A percentile compares a stretch with the other conserved stretches of the same genome.
Conservation (phyloP, 2,113 vertebrate species). For the Merops nubicus region DNA sequence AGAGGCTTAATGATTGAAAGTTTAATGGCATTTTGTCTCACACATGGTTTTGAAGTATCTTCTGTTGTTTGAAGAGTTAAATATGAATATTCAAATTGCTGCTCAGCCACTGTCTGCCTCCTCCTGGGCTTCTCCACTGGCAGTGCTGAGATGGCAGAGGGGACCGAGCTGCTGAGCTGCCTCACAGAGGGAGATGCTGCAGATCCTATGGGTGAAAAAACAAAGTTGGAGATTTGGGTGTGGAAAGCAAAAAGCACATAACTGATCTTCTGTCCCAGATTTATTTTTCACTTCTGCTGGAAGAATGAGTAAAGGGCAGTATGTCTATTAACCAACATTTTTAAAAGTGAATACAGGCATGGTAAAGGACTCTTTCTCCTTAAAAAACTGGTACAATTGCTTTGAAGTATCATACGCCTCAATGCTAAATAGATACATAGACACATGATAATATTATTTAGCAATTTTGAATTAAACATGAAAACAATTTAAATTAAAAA, state of each 20-base stretch:
- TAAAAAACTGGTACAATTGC: conserved; percentile 19
- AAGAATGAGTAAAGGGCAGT: conserved; percentile 6
- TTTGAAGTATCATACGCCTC: conserved; percentile 14
- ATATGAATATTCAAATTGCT: conserved; percentile 23
- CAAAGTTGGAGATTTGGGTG: background rate
- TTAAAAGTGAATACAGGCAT: background rate
- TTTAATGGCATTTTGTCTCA: conserved; percentile 30
- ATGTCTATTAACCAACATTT: background rate
- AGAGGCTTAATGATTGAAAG: conserved; percentile 5
- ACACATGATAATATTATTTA: background rate
- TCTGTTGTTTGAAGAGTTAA: conserved; percentile 38
- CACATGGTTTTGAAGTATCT: conserved; percentile 3
- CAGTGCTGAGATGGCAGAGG: background rate
- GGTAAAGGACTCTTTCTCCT: background rate
- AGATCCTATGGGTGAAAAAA: background rate
- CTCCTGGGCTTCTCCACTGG: background rate
- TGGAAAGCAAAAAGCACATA: conserved; percentile 14
- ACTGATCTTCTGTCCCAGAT: background rate
- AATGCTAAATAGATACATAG: background rate
- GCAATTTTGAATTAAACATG: conserved; percentile 19
- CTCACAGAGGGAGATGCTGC: background rate
- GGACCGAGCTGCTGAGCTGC: background rate
- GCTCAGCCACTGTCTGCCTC: background rate
- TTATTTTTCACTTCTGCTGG: conserved; percentile 19
- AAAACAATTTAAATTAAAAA: conserved; percentile 47